phyloP scores from a whole-genome alignment of 2,797 vertebrate genomes.

The Fundulus diaphanus region DNA sequence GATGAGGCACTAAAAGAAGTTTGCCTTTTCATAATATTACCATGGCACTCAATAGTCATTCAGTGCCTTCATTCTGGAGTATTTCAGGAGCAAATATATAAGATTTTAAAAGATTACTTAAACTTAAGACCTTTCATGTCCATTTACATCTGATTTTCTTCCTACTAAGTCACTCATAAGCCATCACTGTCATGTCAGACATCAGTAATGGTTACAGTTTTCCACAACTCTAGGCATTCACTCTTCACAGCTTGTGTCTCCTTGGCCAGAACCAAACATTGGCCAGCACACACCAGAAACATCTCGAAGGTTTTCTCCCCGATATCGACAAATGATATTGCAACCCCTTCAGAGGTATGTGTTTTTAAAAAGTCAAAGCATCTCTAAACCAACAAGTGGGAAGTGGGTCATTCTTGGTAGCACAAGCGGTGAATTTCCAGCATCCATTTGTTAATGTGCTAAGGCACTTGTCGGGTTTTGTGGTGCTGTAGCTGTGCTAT shows the following conservation, averaged over 20 bases:
- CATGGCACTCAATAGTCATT: too few species aligned
- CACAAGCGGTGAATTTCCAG: slow-evolving; percentile 3
- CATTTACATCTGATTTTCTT: too few species aligned
- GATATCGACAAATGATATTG: background rate
- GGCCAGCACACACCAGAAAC: background rate
- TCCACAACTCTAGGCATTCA: background rate
- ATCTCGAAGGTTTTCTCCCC: background rate
- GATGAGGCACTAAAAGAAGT: too few species aligned
- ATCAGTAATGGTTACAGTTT: background rate
- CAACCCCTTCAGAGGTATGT: background rate
- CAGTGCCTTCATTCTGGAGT: too few species aligned
- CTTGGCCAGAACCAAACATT: background rate
- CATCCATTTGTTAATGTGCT: slow-evolving; percentile 3
- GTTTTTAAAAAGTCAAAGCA: background rate
- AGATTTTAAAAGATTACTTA: too few species aligned
- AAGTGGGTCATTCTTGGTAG: background rate
- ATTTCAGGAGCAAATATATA: too few species aligned
- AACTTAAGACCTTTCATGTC: too few species aligned
- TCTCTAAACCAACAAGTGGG: background rate
- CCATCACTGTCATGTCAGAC: background rate
- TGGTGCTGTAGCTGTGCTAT: background rate
- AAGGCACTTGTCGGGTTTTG: background rate
- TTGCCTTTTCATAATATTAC: too few species aligned
- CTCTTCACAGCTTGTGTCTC: background rate
- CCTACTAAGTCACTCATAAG: too few species aligned